phyloP scores from a whole-genome alignment of 2,113 vertebrate species.

The Merops nubicus region DNA sequence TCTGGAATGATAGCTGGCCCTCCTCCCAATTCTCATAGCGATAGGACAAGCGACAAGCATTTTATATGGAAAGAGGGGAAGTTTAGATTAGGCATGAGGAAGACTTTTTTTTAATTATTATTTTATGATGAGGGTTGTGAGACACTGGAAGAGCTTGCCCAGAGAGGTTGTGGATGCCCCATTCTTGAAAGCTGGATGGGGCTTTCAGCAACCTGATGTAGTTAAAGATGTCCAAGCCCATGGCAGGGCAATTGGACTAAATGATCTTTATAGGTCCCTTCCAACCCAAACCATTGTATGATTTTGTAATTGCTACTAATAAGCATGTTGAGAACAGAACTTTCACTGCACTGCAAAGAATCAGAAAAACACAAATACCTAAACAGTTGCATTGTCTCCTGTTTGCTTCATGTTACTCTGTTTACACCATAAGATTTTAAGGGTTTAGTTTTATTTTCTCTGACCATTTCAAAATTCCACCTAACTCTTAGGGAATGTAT shows the following conservation, averaged over 20 bases:
- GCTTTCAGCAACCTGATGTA: not conserved
- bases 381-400: not conserved
- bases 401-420: not conserved
- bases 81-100: not conserved
- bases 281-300: not conserved
- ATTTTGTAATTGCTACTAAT: not conserved
- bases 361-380: not conserved
- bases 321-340: not conserved
- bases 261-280: not conserved
- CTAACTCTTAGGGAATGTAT: not conserved
- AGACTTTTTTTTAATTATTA: not conserved
- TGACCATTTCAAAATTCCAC: not conserved
- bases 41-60: not conserved
- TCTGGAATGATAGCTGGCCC: slow-evolving; percentile 16
- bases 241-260: not conserved
- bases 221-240: not conserved
- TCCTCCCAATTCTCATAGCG: not conserved
- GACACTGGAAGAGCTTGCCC: not conserved
- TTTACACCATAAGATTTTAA: not conserved
- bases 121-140: not conserved
- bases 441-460: not conserved
- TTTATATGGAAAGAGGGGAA: not conserved
- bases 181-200: not conserved
- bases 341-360: not conserved
- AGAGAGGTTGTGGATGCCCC: not conserved